These are phyloP conservation scores for Etheostoma nigrum DNA, from an alignment of 2,797 vertebrate species.

Conservation along the genomic window DNA sequence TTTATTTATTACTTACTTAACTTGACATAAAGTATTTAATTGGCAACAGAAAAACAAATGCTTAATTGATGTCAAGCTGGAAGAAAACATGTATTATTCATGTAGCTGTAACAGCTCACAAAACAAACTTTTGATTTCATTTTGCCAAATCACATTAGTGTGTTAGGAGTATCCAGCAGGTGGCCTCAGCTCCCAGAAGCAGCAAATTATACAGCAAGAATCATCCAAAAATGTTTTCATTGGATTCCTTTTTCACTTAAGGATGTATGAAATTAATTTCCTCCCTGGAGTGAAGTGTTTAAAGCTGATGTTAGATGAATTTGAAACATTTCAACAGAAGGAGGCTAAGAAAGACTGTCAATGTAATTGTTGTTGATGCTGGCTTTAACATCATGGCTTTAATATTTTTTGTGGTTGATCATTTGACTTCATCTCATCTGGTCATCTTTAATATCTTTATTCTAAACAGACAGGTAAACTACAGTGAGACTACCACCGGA, in stretches of 20 bases:
- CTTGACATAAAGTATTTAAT: constrained; percentile 29
- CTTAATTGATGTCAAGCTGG: constrained; percentile 36
- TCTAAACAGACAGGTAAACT: neutral
- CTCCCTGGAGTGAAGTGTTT: constrained; percentile 21
- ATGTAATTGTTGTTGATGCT: constrained; percentile 3
- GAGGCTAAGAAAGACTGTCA: neutral
- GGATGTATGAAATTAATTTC: constrained; percentile 16
- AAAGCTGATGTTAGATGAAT: neutral
- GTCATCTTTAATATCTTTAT: neutral
- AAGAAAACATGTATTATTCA: constrained; percentile 47
- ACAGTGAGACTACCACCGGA: neutral
- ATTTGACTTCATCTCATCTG: neutral
- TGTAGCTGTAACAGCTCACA: constrained; percentile 20
- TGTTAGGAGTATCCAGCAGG: constrained; percentile 41
- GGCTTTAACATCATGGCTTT: neutral
- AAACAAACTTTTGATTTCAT: constrained; percentile 9
- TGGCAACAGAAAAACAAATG: constrained; percentile 14
- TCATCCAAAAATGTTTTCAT: constrained; percentile 9
- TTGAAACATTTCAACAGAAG: constrained; percentile 8
- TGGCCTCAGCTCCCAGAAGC: constrained; percentile 33
- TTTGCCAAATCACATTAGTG: constrained; percentile 38
- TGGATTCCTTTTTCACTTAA: neutral
- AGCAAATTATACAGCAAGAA: neutral
- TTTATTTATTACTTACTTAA: constrained; percentile 22
- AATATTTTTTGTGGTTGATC: constrained; percentile 2